phyloP scores from a whole-genome alignment of 2,113 vertebrate species.

The Istiophorus platypterus region DNA sequence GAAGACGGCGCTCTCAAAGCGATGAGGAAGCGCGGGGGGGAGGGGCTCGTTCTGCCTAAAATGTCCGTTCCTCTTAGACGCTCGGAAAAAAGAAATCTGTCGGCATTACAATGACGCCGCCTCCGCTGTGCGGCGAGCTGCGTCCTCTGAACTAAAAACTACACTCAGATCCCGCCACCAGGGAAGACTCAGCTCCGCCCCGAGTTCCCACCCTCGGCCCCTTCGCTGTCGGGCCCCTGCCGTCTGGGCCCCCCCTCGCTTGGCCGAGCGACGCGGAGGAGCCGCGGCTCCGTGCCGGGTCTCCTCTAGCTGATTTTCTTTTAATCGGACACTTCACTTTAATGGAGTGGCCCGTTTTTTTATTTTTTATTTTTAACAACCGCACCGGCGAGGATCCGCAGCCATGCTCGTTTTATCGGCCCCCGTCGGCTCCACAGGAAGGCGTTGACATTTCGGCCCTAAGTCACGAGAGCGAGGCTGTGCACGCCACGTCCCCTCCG shows the following conservation, averaged over 20 bases:
- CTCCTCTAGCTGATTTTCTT: conserved; percentile 42
- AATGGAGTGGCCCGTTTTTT: conserved; percentile 70
- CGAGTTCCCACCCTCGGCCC: conserved; percentile 21
- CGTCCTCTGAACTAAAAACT: conserved; percentile 27
- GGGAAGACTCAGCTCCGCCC: conserved; percentile 39
- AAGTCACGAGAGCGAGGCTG: conserved; percentile 13
- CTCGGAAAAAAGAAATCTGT: conserved; percentile 37
- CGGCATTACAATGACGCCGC: conserved; percentile 64
- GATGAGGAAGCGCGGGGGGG: conserved; percentile 65
- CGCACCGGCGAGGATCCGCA: conserved; percentile 31
- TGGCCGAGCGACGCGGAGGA: conserved; percentile 2
- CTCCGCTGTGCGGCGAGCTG: conserved; percentile 24
- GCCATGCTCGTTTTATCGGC: conserved; percentile 55
- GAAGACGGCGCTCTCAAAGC: conserved; percentile 70
- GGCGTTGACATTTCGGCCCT: conserved; percentile 60
- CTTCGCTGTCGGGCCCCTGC: too few relatives aligned
- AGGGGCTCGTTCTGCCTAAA: conserved; percentile 56
- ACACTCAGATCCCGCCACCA: conserved; percentile 26
- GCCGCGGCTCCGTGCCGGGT: conserved; percentile 13
- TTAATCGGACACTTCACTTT: conserved; percentile 72
- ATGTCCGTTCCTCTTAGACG: conserved; percentile 54
- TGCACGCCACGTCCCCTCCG: background rate
- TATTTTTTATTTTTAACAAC: too few relatives aligned
- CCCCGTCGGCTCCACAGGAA: conserved; percentile 66
- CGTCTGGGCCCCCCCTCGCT: too few relatives aligned